These are phyloP conservation scores for Clamator glandarius DNA, from an alignment of 2,797 vertebrate species.

Conservation along the genomic window DNA sequence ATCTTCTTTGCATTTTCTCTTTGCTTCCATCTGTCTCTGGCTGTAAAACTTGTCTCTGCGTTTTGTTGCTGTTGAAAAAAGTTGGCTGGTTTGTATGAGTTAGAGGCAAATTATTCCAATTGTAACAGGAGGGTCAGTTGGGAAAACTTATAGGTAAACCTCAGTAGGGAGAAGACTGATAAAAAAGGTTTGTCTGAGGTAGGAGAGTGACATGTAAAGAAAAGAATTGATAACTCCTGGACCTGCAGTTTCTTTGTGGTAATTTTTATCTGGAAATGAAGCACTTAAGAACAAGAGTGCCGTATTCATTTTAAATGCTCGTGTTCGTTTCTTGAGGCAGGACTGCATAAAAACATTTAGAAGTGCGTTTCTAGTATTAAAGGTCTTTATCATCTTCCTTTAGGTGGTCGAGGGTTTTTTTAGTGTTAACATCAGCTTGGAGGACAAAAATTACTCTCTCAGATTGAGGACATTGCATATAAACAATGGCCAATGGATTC, in stretches of 20 bases:
- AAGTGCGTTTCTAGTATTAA: background rate
- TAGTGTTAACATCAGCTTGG: conserved; percentile 80
- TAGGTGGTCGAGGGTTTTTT: conserved; percentile 85
- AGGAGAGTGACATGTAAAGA: background rate
- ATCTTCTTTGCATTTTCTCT: background rate
- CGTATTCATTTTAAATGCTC: background rate
- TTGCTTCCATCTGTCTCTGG: background rate
- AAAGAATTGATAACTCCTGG: background rate
- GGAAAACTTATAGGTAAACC: background rate
- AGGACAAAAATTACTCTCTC: conserved; percentile 78
- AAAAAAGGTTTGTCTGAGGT: background rate
- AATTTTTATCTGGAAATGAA: background rate
- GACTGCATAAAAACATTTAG: background rate
- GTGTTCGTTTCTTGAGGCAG: background rate
- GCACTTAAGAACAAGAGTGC: background rate
- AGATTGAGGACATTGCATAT: conserved; percentile 77
- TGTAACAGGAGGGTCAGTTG: background rate
- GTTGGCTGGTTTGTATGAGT: background rate
- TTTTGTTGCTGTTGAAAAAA: background rate
- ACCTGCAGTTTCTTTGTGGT: background rate
- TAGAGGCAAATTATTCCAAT: background rate
- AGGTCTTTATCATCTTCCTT: background rate
- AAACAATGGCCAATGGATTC: conserved; percentile 87
- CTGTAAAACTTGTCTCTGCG: background rate
- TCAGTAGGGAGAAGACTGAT: background rate